phyloP scores from a whole-genome alignment of 2,113 vertebrate species.

The Gnathonemus longibarbis region DNA sequence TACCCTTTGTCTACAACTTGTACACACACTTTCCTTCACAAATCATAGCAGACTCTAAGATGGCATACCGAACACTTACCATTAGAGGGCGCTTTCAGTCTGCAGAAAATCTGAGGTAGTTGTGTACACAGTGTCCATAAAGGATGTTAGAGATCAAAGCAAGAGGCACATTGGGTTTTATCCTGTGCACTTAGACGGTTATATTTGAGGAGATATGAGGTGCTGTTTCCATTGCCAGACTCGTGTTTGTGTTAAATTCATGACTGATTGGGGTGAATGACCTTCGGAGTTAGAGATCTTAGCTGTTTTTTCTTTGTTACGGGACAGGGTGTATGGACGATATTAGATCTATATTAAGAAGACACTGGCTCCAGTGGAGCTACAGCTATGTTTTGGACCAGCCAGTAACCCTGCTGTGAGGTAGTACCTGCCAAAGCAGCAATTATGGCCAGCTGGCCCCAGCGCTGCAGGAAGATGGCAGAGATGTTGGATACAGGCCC shows the following conservation, averaged over 20 bases:
- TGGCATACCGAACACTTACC: not conserved
- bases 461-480: not conserved
- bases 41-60: not conserved
- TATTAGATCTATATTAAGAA: not conserved
- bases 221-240: not conserved
- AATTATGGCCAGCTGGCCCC: constrained; percentile 3
- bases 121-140: not conserved
- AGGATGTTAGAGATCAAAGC: not conserved
- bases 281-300: not conserved
- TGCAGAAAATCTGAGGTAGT: not conserved
- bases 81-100: constrained; percentile 7
- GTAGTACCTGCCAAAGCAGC: not conserved
- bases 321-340: not conserved
- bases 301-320: not conserved
- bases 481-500: constrained; percentile 1
- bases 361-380: not conserved
- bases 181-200: not conserved
- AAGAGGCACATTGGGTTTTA: not conserved
- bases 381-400: not conserved
- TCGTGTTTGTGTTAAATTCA: not conserved
- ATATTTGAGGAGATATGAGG: not conserved
- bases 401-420: not conserved
- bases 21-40: not conserved
- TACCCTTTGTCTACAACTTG: too few relatives aligned
- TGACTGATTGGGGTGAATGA: not conserved